A percentile compares a stretch with the other conserved stretches of the same genome.
phyloP scores from a whole-genome alignment of 35 echinoderm and acorn worm genomes.

The Anneissia japonica region DNA sequence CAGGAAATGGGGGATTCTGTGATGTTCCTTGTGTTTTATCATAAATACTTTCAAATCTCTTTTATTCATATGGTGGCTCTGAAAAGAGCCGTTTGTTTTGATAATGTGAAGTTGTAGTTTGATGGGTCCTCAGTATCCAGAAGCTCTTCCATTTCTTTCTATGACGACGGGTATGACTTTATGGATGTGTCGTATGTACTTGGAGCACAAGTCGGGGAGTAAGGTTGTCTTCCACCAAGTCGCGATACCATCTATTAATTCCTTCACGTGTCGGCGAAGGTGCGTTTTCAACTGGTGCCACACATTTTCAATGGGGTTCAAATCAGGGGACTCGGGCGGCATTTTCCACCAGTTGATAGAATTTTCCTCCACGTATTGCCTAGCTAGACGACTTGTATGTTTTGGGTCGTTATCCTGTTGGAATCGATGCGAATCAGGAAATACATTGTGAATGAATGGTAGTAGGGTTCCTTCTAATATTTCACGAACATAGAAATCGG shows the following conservation, averaged over 20 bases:
- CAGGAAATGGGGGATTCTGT: no score
- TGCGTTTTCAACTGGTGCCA: constrained; percentile 15
- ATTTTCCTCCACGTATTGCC: constrained; percentile 15
- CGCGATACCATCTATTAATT: background rate
- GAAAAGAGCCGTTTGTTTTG: no score
- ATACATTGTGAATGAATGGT: background rate
- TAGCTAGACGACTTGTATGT: constrained; percentile 32
- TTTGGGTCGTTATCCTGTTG: constrained; percentile 57
- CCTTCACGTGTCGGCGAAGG: background rate
- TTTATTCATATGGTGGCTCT: no score
- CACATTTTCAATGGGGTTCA: constrained; percentile 17
- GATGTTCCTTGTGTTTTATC: no score
- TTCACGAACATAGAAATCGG: constrained; percentile 22
- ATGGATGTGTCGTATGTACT: no score
- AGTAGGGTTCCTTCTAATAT: background rate
- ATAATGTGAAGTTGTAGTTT: no score
- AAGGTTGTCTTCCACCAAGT: no score
- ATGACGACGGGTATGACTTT: no score
- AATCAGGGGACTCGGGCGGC: constrained; percentile 9
- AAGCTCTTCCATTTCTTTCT: no score
- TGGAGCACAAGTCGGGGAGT: no score
- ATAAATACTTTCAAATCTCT: no score
- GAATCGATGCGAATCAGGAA: background rate
- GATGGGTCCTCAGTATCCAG: no score
- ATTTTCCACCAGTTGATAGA: constrained; percentile 27